These are phyloP conservation scores for Limnodromus scolopaceus DNA, from an alignment of 2,797 vertebrate species.

Conservation along the genomic window DNA sequence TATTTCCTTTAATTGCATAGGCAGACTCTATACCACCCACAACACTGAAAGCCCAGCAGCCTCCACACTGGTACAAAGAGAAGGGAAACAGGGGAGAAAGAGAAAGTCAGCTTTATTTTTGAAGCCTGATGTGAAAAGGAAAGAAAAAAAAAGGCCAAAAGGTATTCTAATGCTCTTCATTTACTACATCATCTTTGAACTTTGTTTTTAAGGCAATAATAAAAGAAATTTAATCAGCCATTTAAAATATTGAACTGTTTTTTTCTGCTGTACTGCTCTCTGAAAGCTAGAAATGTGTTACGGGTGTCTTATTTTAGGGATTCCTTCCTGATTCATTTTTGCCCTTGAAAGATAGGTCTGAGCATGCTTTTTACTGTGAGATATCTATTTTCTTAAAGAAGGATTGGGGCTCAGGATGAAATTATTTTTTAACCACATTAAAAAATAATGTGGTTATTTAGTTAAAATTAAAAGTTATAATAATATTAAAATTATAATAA, in stretches of 20 bases:
- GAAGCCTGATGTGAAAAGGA: neutral
- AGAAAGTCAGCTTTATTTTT: neutral
- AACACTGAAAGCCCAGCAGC: constrained; percentile 93
- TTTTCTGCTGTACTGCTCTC: neutral
- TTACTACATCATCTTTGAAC: neutral
- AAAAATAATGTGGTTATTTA: too few species aligned
- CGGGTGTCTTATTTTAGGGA: neutral
- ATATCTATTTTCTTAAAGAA: neutral
- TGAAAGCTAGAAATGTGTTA: neutral
- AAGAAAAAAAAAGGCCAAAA: neutral
- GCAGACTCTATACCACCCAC: constrained; percentile 87
- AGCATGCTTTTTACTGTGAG: neutral
- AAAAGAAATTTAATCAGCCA: neutral
- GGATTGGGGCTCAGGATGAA: neutral
- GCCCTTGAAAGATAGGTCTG: neutral
- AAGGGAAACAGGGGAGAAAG: neutral
- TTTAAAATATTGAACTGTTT: neutral
- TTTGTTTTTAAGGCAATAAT: neutral
- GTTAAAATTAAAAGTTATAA: too few species aligned
- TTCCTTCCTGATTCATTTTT: neutral
- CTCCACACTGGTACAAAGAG: constrained; percentile 85
- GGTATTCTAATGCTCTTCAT: neutral
- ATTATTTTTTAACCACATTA: neutral
- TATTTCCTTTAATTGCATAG: constrained; percentile 78
- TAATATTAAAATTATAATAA: too few species aligned